Percentiles rank a stretch among this genome's conserved stretches.
Evolutionary conservation across 2,797 vertebrate species (phyloP).

Genomic region (Enteromius thamalakanensis): DNA sequence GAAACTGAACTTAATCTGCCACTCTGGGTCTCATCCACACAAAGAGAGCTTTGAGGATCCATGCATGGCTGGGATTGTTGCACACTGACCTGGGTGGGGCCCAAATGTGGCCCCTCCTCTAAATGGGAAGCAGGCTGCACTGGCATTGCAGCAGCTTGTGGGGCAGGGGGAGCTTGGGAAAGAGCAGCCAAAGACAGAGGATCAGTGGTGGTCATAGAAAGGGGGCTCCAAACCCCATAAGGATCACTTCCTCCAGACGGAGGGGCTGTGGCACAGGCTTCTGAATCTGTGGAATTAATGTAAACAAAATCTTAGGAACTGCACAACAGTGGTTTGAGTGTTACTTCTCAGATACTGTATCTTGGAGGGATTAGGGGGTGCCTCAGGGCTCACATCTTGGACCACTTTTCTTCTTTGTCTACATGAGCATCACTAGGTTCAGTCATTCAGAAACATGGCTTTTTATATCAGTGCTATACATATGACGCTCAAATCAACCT

Average conservation of each 20-base stretch:
- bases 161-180: conserved; percentile 72
- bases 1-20: conserved; percentile 68
- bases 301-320: conserved; percentile 5
- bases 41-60: conserved; percentile 66
- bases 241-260: conserved; percentile 78
- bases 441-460: no score
- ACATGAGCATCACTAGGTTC: no score
- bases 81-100: conserved; percentile 56
- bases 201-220: conserved; percentile 75
- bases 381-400: no score
- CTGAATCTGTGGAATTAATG: conserved; percentile 68
- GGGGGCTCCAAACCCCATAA: conserved; percentile 78
- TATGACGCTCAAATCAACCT: no score
- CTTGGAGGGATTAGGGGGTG: neutral
- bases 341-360: neutral
- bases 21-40: conserved; percentile 67
- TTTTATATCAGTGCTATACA: no score
- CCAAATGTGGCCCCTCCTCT: conserved; percentile 56
- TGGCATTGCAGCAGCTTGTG: conserved; percentile 68
- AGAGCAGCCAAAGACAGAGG: conserved; percentile 73
- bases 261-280: conserved; percentile 74
- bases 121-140: conserved; percentile 67
- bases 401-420: no score
- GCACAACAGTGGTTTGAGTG: neutral
- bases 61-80: conserved; percentile 64